Evolutionary conservation across 2,797 vertebrate genomes (phyloP).

Genomic region (Micrastur ruficollis): DNA sequence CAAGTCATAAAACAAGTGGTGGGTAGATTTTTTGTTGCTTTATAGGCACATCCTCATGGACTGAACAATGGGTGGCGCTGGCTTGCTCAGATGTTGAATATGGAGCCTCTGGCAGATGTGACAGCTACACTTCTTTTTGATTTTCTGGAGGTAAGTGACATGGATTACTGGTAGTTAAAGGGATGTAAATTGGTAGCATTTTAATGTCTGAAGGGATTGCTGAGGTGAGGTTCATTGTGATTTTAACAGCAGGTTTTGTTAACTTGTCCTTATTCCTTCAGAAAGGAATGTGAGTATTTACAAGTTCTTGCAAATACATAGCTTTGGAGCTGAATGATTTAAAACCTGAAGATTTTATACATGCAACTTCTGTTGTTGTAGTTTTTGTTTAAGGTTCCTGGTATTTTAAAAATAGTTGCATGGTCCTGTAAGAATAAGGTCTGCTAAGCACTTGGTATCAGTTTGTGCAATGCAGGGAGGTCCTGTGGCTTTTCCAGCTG

Average conservation of each 20-base stretch:
- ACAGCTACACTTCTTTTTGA: conserved; percentile 92
- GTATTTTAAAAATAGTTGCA: not conserved
- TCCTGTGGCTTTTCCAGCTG: not conserved
- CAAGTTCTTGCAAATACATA: rapidly evolving
- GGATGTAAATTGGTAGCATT: not conserved
- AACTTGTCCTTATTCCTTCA: not conserved
- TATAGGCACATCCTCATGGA: conserved; percentile 84
- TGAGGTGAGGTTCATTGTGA: not conserved
- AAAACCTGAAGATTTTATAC: not conserved
- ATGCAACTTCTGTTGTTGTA: not conserved
- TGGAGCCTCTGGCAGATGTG: conserved; percentile 91
- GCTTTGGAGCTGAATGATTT: not conserved
- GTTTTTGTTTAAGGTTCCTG: not conserved
- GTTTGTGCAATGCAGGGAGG: not conserved
- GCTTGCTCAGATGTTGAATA: conserved; percentile 92
- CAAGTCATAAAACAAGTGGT: not conserved
- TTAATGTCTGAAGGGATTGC: not conserved
- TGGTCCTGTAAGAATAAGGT: not conserved
- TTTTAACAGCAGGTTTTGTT: not conserved
- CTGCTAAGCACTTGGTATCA: not conserved
- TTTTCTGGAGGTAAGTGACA: conserved; percentile 86
- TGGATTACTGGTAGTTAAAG: not conserved
- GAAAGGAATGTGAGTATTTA: not conserved
- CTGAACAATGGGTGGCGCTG: conserved; percentile 92
- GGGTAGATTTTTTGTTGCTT: not conserved